These are phyloP conservation scores for Myiopsitta monachus DNA, from an alignment of 2,113 vertebrate species.

Conservation along the genomic window DNA sequence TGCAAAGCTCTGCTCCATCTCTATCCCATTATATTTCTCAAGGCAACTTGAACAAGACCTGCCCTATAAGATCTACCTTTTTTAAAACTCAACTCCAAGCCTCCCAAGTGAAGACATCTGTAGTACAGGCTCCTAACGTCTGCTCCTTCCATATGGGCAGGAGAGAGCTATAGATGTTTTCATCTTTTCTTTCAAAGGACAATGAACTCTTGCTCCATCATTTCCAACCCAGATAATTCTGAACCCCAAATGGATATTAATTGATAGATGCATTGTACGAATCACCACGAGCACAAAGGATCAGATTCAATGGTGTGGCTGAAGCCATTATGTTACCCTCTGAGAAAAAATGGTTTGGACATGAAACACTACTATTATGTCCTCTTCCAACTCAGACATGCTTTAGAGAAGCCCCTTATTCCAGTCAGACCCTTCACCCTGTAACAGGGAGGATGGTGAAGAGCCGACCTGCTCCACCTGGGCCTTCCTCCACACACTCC, in stretches of 20 bases:
- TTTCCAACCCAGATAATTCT: background rate
- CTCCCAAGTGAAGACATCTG: background rate
- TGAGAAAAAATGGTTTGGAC: background rate
- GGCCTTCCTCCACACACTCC: background rate
- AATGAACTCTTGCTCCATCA: background rate
- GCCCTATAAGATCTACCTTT: background rate
- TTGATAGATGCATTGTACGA: background rate
- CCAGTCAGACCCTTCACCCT: background rate
- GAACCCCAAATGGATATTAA: background rate
- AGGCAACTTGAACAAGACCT: background rate
- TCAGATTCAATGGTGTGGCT: background rate
- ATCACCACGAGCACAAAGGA: background rate
- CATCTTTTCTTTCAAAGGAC: background rate
- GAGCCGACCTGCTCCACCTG: background rate
- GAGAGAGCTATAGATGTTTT: slow-evolving; percentile 11
- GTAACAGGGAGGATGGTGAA: background rate
- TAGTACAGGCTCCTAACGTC: background rate
- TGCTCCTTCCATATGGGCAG: background rate
- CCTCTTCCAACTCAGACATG: background rate
- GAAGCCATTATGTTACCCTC: background rate
- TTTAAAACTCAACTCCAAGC: background rate
- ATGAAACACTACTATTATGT: background rate
- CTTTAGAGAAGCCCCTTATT: background rate
- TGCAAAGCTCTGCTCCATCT: background rate
- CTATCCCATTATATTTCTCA: background rate